These are phyloP conservation scores for Nasonia vitripennis DNA, from an alignment of 1,140 invertebrate species.

Conservation along the genomic window DNA sequence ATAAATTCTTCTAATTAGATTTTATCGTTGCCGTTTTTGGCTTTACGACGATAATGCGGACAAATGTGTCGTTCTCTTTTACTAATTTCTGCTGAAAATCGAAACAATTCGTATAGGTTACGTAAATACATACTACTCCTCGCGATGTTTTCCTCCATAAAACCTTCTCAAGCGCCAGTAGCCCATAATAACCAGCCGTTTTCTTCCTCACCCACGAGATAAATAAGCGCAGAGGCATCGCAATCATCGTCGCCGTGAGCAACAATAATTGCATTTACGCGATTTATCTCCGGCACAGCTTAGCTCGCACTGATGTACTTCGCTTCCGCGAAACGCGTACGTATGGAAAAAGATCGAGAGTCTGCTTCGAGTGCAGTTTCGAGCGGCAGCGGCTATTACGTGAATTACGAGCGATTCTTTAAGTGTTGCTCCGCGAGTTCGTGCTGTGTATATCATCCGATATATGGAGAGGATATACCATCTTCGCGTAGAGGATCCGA, in stretches of 20 bases:
- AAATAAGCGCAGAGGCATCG: not conserved
- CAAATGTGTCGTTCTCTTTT: not conserved
- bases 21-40: slow-evolving; percentile 11
- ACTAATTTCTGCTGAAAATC: not conserved
- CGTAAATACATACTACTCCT: no score
- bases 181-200: not conserved
- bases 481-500: not conserved
- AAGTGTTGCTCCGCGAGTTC: slow-evolving; percentile 23
- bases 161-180: no score
- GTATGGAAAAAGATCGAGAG: slow-evolving; percentile 4
- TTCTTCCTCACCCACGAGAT: not conserved
- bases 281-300: not conserved
- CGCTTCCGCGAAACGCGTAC: slow-evolving; percentile 13
- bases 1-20: not conserved
- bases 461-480: not conserved
- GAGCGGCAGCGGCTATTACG: slow-evolving; percentile 15
- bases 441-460: slow-evolving; percentile 8
- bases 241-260: not conserved
- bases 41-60: not conserved
- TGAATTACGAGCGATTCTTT: slow-evolving; percentile 45
- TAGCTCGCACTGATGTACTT: not conserved
- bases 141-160: no score
- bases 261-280: slow-evolving; percentile 26
- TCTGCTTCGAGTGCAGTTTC: not conserved
- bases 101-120: not conserved